These are phyloP conservation scores for Zootoca vivipara DNA, from an alignment of 2,113 vertebrate species.

Conservation along the genomic window DNA sequence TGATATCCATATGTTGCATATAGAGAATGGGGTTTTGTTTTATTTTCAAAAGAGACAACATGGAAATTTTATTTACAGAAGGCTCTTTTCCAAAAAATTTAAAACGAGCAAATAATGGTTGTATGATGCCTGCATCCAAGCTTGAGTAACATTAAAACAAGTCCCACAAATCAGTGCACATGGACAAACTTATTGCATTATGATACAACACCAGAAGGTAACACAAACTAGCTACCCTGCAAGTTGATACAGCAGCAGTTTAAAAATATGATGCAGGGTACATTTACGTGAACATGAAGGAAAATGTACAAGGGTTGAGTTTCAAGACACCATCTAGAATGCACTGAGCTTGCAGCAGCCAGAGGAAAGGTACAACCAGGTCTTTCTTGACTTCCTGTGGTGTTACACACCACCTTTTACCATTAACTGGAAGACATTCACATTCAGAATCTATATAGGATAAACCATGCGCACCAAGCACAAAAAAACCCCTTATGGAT, in stretches of 20 bases:
- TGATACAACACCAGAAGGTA: background rate
- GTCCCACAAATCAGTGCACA: background rate
- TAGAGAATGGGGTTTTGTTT: background rate
- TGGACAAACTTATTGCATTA: background rate
- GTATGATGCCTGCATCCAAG: background rate
- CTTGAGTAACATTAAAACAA: background rate
- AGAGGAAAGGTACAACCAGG: background rate
- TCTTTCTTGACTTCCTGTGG: background rate
- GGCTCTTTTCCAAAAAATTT: constrained; percentile 33
- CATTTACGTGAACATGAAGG: background rate
- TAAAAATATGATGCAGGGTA: background rate
- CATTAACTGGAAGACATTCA: constrained; percentile 9
- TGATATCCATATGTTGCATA: background rate
- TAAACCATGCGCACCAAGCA: constrained; percentile 1
- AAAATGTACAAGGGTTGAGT: too few species aligned
- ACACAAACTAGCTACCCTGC: background rate
- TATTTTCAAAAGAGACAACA: background rate
- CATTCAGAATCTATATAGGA: constrained; percentile 17
- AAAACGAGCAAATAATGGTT: constrained; percentile 17
- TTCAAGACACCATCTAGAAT: background rate
- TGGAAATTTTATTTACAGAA: background rate
- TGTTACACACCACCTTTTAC: constrained; percentile 22
- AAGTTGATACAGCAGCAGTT: background rate
- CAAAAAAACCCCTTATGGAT: constrained; percentile 22
- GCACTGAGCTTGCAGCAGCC: background rate